Evolutionary conservation across 2,888 invertebrate species (phyloP), one percentile per base, ranked within the genome.

Genomic region (Nemoura dubitans): DNA sequence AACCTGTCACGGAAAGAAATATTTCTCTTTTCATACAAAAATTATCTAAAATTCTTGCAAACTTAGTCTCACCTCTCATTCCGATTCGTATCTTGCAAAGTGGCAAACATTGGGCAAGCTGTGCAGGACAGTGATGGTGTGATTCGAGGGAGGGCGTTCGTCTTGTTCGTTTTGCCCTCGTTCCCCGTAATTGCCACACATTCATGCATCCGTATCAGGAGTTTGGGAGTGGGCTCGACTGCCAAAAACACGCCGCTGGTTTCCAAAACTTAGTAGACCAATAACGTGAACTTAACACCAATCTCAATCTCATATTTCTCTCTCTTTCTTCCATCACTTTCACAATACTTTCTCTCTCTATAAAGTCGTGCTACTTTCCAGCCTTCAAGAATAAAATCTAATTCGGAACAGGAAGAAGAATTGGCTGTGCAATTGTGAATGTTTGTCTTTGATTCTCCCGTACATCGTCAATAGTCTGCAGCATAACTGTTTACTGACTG

Each of bases 321-420:
- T 59, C 59, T 59, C 59, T 59, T 59, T 59, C 59, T 59, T 59
- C 59, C 59, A 59, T 59, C 59, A 59, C 59, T 59, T 59, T 59
- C 59, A 59, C 59, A 21, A 21, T 59, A 59, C 59, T 59, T 59
- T 59, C 59, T 59, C 59, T 59, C 59, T 59, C 59, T 59, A 21
- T 59, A 59, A 59, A 21, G 59, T 59, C 59, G 59, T 59, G 59
- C 59, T 14, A 59, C 59, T 59, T 59, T 59, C 59, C 59, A 59
- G 59, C 59, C 59, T 59, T 14, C 59, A 21, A 59, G 59, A 59
- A 59, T 59, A 59, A 59, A 59, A 59, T 59, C 59, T 7, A 59
- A 59, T 59, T 59, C 59, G 59, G 59, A 59, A 59, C 59, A 59
- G 59, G 59, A 59, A 59, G 59, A 59, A 59, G 59, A 59, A 59